phyloP scores from a whole-genome alignment of 2,797 vertebrate species.

The Novumbra hubbsi region DNA sequence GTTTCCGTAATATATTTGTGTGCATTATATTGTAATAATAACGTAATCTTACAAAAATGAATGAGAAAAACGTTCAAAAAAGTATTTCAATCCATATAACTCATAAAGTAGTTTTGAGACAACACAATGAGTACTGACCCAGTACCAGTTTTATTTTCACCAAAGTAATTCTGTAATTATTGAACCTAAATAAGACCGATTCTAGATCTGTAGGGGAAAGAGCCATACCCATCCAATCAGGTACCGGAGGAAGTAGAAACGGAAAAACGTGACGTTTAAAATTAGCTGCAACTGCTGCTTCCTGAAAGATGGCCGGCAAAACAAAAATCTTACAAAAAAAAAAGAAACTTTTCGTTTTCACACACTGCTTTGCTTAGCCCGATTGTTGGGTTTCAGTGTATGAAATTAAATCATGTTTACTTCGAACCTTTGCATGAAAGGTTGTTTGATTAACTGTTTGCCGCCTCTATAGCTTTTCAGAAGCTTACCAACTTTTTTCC shows the following conservation, averaged over 20 bases:
- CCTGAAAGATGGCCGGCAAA: slow-evolving; percentile 54
- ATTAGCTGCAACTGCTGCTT: slow-evolving; percentile 27
- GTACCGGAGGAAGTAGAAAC: neutral
- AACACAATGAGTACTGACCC: neutral
- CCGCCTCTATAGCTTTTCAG: neutral
- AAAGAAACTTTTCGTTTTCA: neutral
- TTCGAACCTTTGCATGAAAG: neutral
- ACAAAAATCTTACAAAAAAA: slow-evolving; percentile 27
- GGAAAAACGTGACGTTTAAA: neutral
- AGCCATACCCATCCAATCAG: neutral
- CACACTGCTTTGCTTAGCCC: neutral
- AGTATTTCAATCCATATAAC: neutral
- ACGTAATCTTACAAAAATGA: neutral
- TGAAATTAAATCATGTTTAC: neutral
- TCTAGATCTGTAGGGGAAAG: neutral
- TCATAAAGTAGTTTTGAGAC: neutral
- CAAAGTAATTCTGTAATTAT: neutral
- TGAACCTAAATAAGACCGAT: neutral
- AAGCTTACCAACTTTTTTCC: neutral
- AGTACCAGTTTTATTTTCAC: neutral
- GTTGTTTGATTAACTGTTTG: neutral
- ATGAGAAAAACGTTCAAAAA: neutral
- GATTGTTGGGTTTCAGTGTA: neutral
- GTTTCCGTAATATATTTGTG: neutral
- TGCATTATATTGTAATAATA: neutral